A percentile compares a stretch with the other conserved stretches of the same genome.
Conservation (phyloP, 2,888 invertebrate species). For the Orgyia antiqua region DNA sequence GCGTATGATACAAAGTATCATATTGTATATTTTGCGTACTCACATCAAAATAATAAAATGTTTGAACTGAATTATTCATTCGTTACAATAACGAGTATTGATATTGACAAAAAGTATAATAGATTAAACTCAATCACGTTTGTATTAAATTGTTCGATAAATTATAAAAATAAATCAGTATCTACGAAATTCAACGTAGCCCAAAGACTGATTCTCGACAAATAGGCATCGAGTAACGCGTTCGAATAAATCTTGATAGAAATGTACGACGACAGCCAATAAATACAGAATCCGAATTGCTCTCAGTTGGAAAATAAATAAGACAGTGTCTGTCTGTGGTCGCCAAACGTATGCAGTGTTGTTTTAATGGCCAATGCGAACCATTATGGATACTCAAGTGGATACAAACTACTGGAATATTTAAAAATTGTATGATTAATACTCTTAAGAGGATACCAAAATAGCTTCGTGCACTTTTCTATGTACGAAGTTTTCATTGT, state of each 20-base stretch:
- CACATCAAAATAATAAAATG: no score
- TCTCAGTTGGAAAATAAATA: conserved; percentile 54
- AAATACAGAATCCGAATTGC: conserved; percentile 40
- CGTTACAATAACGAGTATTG: no score
- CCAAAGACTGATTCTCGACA: conserved; percentile 20
- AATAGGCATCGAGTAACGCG: conserved; percentile 29
- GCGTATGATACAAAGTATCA: no score
- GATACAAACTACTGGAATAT: no score
- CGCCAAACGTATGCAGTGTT: conserved; percentile 26
- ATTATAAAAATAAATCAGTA: conserved; percentile 4
- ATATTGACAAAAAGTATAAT: no score
- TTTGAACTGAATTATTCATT: no score
- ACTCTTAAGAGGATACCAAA: no score
- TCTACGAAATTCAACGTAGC: neutral
- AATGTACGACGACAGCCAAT: conserved; percentile 42
- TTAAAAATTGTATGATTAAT: no score
- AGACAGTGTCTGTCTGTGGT: conserved; percentile 33
- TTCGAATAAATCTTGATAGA: conserved; percentile 35
- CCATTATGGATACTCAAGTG: neutral
- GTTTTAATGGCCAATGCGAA: conserved; percentile 23
- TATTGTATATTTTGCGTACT: no score
- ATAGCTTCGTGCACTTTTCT: no score
- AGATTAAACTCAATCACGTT: no score
- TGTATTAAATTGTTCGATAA: neutral
- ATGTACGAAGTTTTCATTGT: no score